A percentile compares a stretch with the other conserved stretches of the same genome.
These are phyloP conservation scores for Gasterosteus nipponicus DNA, from an alignment of 2,113 vertebrate genomes.

Conservation along the genomic window DNA sequence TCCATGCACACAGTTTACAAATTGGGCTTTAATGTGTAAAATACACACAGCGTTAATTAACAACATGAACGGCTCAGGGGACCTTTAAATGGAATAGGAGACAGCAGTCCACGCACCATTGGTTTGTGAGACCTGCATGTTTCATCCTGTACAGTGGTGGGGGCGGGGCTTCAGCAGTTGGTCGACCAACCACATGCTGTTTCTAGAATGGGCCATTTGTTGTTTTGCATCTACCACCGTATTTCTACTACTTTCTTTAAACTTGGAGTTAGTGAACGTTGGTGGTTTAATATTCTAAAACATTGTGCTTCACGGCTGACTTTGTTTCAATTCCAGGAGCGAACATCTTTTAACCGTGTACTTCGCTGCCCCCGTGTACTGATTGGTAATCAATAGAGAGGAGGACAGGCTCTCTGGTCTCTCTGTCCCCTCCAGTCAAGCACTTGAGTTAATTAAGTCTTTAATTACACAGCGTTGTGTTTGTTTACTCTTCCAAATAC, in stretches of 20 bases:
- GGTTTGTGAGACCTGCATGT: too few species aligned
- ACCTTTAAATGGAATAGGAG: not conserved
- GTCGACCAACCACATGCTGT: too few species aligned
- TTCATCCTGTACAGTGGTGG: not conserved
- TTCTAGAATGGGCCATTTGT: too few species aligned
- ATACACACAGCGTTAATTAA: not conserved
- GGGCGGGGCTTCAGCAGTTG: not conserved
- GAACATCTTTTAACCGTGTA: not conserved
- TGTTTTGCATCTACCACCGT: too few species aligned
- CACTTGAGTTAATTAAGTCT: constrained; percentile 70
- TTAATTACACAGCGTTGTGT: constrained; percentile 62
- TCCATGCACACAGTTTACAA: not conserved
- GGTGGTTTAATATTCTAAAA: constrained; percentile 6
- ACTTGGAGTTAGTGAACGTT: not conserved
- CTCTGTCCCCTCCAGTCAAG: constrained; percentile 50
- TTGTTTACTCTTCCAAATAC: constrained; percentile 70
- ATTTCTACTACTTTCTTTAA: too few species aligned
- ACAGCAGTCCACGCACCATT: not conserved
- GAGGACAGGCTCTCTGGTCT: constrained; percentile 35
- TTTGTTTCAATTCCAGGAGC: constrained; percentile 1
- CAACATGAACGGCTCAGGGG: constrained; percentile 1
- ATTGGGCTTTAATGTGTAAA: not conserved
- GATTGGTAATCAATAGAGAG: constrained; percentile 28
- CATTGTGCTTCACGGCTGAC: not conserved
- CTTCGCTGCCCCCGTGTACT: constrained; percentile 8